Evolutionary conservation across 2,797 vertebrate species (phyloP), one percentile per base, ranked within the genome.

Genomic region (Aulostomus chinensis): DNA sequence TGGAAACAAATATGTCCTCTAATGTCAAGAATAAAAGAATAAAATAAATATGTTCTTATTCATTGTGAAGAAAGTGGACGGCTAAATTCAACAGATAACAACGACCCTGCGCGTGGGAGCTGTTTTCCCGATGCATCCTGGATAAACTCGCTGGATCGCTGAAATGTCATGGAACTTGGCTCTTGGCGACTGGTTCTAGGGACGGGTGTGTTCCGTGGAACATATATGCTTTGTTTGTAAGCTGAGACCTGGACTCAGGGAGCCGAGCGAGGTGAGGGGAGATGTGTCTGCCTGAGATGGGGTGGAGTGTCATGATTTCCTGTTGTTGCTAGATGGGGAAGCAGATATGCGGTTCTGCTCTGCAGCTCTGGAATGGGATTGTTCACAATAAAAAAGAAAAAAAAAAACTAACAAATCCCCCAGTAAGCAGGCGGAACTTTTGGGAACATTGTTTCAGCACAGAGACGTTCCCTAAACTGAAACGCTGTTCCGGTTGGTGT

Each of bases 261-360:
- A 2, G 25, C 35, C 9, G 14, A n/a, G n/a, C n/a, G n/a, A n/a
- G n/a, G n/a, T n/a, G n/a, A n/a, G n/a, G n/a, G n/a, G n/a, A n/a
- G n/a, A n/a, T 68, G 53, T 76, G 78, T 76, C 68, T 28, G n/a
- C 28, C 55, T 49, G 71, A 54, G 69, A 68, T 41, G 21, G 81
- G 83, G 81, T 58, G 83, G 76, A 68, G 81, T 60, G 70, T 74
- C 76, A 28, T 70, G 66, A 73, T 71, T 88, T 89, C 86, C 86
- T 88, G 86, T 85, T 76, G 80, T 76, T 36, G 53, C 10, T 20
- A 62, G 83, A 84, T 84, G 57, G 36, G 71, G 61, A 75, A 78
- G 59, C 69, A 65, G 80, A 87, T 86, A 69, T 8, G 31, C 5
- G 15, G 61, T 59, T 56, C 58, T 48, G 73, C 60, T 70, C 36